Evolutionary conservation across 53 echinoderm and acorn worm species (phyloP), one percentile per base, ranked within the genome.

Genomic region (Holothuria leucospilota): DNA sequence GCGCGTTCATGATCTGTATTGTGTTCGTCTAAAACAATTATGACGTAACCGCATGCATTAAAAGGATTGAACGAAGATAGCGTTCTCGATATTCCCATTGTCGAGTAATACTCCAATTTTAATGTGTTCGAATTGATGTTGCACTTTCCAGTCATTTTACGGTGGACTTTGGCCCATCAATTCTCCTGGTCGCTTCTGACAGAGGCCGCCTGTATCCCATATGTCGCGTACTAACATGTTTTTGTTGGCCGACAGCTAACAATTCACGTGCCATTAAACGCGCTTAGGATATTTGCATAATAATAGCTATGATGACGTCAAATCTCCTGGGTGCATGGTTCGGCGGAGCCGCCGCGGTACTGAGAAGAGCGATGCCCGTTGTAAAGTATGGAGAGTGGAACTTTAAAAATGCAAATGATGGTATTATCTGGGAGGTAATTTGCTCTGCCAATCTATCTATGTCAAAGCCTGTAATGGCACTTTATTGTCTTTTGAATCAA

Each of bases 331-430:
- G 75, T 51, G 75, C 75, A 75, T 52, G 75, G 75, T 75, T 75
- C 49, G 41, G 21, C 16, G 75, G 52, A 39, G 52, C 52, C 39
- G 75, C 24, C 23, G 20, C 41, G 34, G 27, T 20, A 24, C 70
- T 21, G 38, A 75, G 52, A 25, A 75, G 67, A 29, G 15, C 1
- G 15, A 29, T 67, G 27, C 15, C 67, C 26, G 67, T 29, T 27
- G 26, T 27, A 13, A 23, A 56, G 56, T 2, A 56, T 2, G 8
- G 56, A 18, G 56, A 80, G 62, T 28, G 20, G 56, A 80, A 38
- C 80, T 80, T 58, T 80, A 60, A 80, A 80, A 80, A 80, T 80
- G 80, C 80, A 80, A 80, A 80, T 80, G 75, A 52, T 12, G 21
- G 24, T 49, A 52, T 75, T 51, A 72, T 25, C 51, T 51, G 0